These are phyloP conservation scores for Otis tarda DNA, from an alignment of 2,113 vertebrate species.

Conservation along the genomic window DNA sequence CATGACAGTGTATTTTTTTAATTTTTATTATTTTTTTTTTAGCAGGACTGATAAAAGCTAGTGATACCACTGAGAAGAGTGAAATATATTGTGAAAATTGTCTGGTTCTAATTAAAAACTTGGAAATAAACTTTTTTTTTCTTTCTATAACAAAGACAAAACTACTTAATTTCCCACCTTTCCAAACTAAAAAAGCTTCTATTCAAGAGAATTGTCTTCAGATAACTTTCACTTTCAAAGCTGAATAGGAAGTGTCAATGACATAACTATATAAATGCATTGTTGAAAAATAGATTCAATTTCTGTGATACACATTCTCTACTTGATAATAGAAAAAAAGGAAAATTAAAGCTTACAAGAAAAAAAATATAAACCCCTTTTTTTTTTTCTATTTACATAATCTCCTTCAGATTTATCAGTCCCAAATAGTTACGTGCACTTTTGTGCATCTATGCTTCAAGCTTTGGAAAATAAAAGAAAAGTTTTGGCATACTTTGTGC, in stretches of 20 bases:
- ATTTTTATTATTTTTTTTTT: not conserved
- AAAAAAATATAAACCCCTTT: not conserved
- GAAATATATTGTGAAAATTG: not conserved
- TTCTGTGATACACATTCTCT: not conserved
- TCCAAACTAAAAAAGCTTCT: not conserved
- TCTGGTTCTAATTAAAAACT: not conserved
- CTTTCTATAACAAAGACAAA: not conserved
- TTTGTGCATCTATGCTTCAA: not conserved
- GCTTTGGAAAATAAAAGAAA: not conserved
- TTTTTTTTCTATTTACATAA: not conserved
- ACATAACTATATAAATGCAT: constrained; percentile 22
- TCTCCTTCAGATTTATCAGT: not conserved
- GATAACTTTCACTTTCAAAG: constrained; percentile 24
- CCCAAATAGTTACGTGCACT: not conserved
- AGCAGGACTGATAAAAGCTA: not conserved
- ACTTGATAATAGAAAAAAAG: not conserved
- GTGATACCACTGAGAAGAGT: not conserved
- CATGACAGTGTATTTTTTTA: not conserved
- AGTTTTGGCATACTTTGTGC: not conserved
- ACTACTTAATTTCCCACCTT: not conserved
- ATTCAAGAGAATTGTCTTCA: constrained; percentile 12
- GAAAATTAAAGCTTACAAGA: not conserved
- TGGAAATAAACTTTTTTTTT: constrained; percentile 19
- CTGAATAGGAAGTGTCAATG: constrained; percentile 35
- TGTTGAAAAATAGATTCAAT: not conserved